Evolutionary conservation across 2,113 vertebrate genomes (phyloP).

Genomic region (Okapia johnstoni): DNA sequence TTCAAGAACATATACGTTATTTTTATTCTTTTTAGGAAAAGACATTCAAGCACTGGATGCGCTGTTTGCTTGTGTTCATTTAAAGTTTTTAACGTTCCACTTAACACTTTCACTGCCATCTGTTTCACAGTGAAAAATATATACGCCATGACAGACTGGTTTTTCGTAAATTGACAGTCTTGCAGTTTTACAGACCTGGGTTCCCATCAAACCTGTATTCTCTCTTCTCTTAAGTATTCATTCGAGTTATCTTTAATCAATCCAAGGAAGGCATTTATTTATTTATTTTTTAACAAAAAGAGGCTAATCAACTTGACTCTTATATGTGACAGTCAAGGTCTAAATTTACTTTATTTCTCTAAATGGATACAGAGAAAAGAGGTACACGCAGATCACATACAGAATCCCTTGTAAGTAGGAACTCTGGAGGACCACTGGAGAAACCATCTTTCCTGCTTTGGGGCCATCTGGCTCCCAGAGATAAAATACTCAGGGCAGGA

Average conservation of each 20-base stretch:
- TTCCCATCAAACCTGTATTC: not conserved
- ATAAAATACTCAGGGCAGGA: not conserved
- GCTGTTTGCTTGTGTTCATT: not conserved
- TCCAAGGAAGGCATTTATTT: not conserved
- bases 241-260: not conserved
- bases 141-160: not conserved
- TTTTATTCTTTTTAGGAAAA: conserved; percentile 23
- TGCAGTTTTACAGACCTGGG: not conserved
- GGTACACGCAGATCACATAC: not conserved
- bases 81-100: not conserved
- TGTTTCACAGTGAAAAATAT: not conserved
- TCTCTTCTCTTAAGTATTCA: not conserved
- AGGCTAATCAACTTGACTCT: not conserved
- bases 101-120: not conserved
- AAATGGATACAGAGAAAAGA: not conserved
- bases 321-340: not conserved
- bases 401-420: not conserved
- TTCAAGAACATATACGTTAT: conserved; percentile 16
- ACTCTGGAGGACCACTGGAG: not conserved
- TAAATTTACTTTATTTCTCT: not conserved
- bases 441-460: not conserved
- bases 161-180: not conserved
- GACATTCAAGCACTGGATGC: not conserved
- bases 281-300: not conserved
- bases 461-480: not conserved